Conservation (phyloP, 2,888 invertebrate genomes). For the Dexiosoma caninum region DNA sequence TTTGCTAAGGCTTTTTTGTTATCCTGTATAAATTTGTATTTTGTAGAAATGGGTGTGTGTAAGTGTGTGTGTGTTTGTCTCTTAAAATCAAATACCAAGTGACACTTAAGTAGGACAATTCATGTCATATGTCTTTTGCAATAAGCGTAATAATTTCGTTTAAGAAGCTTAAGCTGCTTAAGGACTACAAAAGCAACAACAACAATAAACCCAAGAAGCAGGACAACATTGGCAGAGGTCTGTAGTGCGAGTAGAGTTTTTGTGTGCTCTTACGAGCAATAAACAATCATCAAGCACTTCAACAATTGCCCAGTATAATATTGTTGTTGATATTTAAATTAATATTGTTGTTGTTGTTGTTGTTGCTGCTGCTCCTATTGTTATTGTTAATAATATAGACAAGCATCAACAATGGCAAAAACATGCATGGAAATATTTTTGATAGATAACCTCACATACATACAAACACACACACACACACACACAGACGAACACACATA, state of each 20-base stretch:
- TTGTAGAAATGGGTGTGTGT: not conserved
- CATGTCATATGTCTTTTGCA: slow-evolving; percentile 61
- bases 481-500: slow-evolving; percentile 7
- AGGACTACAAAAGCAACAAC: slow-evolving; percentile 1
- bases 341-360: slow-evolving; percentile 12
- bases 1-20: too few relatives aligned
- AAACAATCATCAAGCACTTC: slow-evolving; percentile 46
- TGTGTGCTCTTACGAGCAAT: not conserved
- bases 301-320: slow-evolving; percentile 44
- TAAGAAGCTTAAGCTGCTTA: slow-evolving; percentile 49
- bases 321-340: slow-evolving; percentile 50
- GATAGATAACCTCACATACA: slow-evolving; percentile 1
- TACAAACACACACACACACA: not conserved
- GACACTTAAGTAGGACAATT: slow-evolving; percentile 45
- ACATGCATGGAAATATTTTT: slow-evolving; percentile 41
- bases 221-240: not conserved
- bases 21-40: too few relatives aligned
- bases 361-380: slow-evolving; percentile 19
- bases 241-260: not conserved
- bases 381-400: slow-evolving; percentile 52
- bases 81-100: slow-evolving; percentile 5
- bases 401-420: slow-evolving; percentile 45
- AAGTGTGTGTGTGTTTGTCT: not conserved
- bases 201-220: not conserved
- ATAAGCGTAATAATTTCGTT: slow-evolving; percentile 60